These are phyloP conservation scores for Lampris incognitus DNA, from an alignment of 2,113 vertebrate species.

Conservation along the genomic window DNA sequence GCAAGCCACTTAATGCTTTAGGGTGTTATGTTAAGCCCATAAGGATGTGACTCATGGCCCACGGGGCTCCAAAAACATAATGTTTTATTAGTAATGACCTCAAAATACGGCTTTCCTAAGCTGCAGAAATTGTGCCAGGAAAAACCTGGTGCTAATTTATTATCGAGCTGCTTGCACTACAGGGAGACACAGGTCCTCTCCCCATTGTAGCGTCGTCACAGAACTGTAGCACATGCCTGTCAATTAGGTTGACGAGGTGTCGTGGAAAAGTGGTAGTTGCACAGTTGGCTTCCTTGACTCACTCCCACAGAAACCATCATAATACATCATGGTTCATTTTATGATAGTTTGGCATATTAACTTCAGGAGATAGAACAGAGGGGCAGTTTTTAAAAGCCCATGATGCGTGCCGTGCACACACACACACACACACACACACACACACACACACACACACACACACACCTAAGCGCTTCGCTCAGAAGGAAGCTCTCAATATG, in stretches of 20 bases:
- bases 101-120: constrained; percentile 21
- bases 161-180: constrained; percentile 25
- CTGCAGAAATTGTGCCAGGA: constrained; percentile 18
- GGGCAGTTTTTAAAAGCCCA: background rate
- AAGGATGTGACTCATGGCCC: constrained; percentile 47
- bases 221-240: background rate
- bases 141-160: constrained; percentile 21
- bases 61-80: constrained; percentile 34
- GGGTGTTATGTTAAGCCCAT: constrained; percentile 35
- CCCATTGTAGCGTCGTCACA: constrained; percentile 1
- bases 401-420: too few relatives aligned
- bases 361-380: background rate
- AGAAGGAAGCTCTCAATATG: constrained; percentile 65
- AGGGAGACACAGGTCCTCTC: constrained; percentile 14
- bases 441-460: background rate
- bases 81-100: constrained; percentile 53
- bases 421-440: background rate
- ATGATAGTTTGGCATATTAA: background rate
- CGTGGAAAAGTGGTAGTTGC: constrained; percentile 18
- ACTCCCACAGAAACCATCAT: constrained; percentile 28
- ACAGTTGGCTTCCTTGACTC: constrained; percentile 2
- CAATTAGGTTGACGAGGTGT: background rate
- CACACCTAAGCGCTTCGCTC: constrained; percentile 10
- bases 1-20: constrained; percentile 12
- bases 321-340: constrained; percentile 7